A percentile compares a stretch with the other conserved stretches of the same genome.
phyloP scores from a whole-genome alignment of 2,797 vertebrate genomes.

The Moxostoma hubbsi region DNA sequence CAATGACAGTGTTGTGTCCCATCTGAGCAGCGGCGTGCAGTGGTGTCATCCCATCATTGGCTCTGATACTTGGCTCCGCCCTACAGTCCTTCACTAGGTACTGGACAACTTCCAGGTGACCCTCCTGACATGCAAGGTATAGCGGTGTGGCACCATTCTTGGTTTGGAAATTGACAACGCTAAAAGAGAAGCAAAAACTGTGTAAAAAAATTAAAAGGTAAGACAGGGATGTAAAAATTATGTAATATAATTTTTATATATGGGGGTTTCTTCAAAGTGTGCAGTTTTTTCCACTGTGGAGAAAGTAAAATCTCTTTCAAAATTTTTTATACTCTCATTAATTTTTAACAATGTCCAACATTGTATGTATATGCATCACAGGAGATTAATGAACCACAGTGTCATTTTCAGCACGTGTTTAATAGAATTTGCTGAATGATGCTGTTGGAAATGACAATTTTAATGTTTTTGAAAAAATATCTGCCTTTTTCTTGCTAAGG shows the following conservation, averaged over 20 bases:
- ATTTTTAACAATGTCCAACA: no score
- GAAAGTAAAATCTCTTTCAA: no score
- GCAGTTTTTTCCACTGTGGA: no score
- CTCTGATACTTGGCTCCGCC: slow-evolving; percentile 84
- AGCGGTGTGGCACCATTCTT: slow-evolving; percentile 97
- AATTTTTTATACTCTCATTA: no score
- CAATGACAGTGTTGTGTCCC: slow-evolving; percentile 94
- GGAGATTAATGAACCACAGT: no score
- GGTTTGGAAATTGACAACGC: slow-evolving; percentile 90
- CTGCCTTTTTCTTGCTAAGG: no score
- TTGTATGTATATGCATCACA: no score
- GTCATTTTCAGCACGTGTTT: no score
- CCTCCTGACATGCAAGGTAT: slow-evolving; percentile 98
- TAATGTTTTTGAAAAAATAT: no score
- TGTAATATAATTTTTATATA: neutral
- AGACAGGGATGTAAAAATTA: neutral
- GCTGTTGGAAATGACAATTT: no score
- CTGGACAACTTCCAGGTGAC: slow-evolving; percentile 94
- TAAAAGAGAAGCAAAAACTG: slow-evolving; percentile 64
- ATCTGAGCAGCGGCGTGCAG: slow-evolving; percentile 96
- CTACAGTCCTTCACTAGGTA: slow-evolving; percentile 94
- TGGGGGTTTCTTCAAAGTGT: neutral
- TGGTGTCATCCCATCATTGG: slow-evolving; percentile 94
- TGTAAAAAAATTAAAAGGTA: neutral
- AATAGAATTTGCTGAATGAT: no score